phyloP scores from a whole-genome alignment of 2,113 vertebrate genomes.

The Rhynchomys soricoides region DNA sequence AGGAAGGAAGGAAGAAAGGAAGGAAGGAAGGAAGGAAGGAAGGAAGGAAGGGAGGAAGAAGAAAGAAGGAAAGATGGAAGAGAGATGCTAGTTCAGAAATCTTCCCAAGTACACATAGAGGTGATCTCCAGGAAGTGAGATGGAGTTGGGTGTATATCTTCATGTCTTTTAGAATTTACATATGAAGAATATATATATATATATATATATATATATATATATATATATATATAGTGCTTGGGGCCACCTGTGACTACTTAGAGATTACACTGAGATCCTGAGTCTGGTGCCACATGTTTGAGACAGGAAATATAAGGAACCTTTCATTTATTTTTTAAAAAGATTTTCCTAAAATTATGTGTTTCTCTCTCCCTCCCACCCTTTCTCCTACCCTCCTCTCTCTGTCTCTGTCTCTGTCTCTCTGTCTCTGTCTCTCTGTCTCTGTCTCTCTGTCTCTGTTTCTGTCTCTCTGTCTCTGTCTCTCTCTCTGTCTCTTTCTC shows the following conservation, averaged over 20 bases:
- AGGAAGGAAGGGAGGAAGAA: neutral
- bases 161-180: neutral
- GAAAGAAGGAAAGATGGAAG: neutral
- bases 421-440: neutral
- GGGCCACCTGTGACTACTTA: neutral
- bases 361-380: too few species aligned
- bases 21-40: neutral
- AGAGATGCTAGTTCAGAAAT: neutral
- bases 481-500: neutral
- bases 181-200: neutral
- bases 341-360: neutral
- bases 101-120: neutral
- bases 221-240: neutral
- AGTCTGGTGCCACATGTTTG: neutral
- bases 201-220: neutral
- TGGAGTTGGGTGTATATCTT: neutral
- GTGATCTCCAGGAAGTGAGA: neutral
- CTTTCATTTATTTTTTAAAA: neutral
- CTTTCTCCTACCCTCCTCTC: too few species aligned
- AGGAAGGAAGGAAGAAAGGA: neutral
- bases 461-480: neutral
- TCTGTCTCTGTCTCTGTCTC: neutral
- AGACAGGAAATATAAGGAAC: neutral
- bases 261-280: neutral
- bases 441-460: neutral